Evolutionary conservation across 1,140 invertebrate species (phyloP).

Genomic region (Semibalanus balanoides): DNA sequence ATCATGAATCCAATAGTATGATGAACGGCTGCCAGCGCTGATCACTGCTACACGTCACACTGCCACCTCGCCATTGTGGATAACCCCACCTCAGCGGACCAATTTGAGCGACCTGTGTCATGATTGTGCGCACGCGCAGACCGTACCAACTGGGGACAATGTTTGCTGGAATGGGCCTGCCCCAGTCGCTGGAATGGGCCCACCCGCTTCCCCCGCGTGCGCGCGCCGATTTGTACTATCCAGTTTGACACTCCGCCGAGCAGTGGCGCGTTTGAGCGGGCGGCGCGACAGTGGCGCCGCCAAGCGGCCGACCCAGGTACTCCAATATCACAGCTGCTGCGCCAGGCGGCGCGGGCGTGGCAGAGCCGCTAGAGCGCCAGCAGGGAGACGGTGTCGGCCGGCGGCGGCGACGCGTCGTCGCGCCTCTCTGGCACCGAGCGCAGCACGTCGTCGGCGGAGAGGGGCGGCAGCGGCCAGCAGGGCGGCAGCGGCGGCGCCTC

Average conservation of each 20-base stretch:
- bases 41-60: too few relatives aligned
- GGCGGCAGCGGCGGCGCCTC: constrained; percentile 23
- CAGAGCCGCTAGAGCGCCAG: not conserved
- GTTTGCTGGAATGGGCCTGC: not conserved
- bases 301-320: not conserved
- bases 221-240: not conserved
- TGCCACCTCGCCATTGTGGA: too few relatives aligned
- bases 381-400: not conserved
- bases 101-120: not conserved
- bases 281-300: too few relatives aligned
- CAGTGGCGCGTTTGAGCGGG: not conserved
- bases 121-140: not conserved
- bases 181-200: not conserved
- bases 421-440: not conserved
- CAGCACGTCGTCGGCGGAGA: constrained; percentile 26
- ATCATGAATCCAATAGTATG: too few relatives aligned
- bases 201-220: not conserved
- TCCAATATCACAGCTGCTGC: not conserved
- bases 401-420: not conserved
- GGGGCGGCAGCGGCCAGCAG: constrained; percentile 40
- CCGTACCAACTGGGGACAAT: not conserved
- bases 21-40: too few relatives aligned
- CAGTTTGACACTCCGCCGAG: not conserved
- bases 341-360: not conserved
- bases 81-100: too few relatives aligned